Conservation (phyloP, 2,888 invertebrate species). For the Blastobasis adustella region DNA sequence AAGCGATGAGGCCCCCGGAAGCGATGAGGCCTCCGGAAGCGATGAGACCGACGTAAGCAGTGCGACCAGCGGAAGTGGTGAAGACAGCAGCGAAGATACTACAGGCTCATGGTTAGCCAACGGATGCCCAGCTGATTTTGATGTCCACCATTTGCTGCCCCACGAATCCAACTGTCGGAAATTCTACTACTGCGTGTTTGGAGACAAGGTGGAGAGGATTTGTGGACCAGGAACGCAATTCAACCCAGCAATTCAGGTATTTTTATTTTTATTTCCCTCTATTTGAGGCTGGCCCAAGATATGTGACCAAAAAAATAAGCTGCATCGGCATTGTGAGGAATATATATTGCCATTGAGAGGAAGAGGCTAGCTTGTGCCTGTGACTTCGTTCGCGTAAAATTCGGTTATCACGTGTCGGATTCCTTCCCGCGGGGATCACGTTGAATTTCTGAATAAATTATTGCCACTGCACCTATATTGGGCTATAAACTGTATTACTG, state of each 20-base stretch:
- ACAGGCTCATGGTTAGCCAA: constrained; percentile 14
- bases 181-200: constrained; percentile 26
- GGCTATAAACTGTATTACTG: too few species aligned
- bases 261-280: constrained; percentile 22
- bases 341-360: too few species aligned
- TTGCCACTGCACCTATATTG: too few species aligned
- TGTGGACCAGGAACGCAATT: constrained; percentile 19
- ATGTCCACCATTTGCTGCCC: constrained; percentile 20
- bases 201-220: constrained; percentile 12
- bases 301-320: constrained; percentile 30
- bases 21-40: too few species aligned
- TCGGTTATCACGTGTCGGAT: too few species aligned
- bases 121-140: constrained; percentile 27
- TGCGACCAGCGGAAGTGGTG: constrained; percentile 1
- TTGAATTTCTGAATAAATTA: too few species aligned
- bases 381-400: too few species aligned
- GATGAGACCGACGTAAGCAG: not conserved
- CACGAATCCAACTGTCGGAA: constrained; percentile 25
- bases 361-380: too few species aligned
- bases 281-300: constrained; percentile 36
- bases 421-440: too few species aligned
- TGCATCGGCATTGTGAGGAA: constrained; percentile 22
- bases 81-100: not conserved
- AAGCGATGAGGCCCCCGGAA: too few species aligned
- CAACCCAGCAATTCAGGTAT: constrained; percentile 3